Conservation (phyloP, 1,140 invertebrate species). For the Euwallacea similis region DNA sequence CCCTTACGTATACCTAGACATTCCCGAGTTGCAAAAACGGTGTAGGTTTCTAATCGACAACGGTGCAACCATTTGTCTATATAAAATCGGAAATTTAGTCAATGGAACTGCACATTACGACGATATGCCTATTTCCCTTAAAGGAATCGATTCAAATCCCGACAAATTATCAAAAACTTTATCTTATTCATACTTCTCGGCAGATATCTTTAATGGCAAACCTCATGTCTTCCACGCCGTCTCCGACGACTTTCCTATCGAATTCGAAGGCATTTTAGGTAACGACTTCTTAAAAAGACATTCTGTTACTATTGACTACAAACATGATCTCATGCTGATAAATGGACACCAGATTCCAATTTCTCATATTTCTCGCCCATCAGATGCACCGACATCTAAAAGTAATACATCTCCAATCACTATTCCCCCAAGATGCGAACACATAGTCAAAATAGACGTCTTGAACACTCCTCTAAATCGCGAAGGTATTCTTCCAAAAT, state of each 20-base stretch:
- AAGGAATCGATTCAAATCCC: slow-evolving; percentile 11
- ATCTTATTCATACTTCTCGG: slow-evolving; percentile 1
- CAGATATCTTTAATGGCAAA: neutral
- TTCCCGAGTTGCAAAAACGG: slow-evolving; percentile 1
- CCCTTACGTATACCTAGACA: neutral
- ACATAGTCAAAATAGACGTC: slow-evolving; percentile 10
- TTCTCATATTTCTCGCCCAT: neutral
- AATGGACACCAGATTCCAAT: neutral
- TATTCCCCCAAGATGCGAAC: slow-evolving; percentile 10
- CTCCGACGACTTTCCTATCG: slow-evolving; percentile 12
- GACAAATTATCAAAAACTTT: neutral
- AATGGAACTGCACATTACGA: neutral
- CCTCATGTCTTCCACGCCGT: slow-evolving; percentile 12
- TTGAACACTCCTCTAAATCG: slow-evolving; percentile 1
- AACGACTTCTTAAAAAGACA: slow-evolving; percentile 7
- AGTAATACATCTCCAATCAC: neutral
- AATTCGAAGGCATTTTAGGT: slow-evolving; percentile 8
- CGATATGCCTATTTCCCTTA: neutral
- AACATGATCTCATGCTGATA: neutral
- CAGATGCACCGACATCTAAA: neutral
- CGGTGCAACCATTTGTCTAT: slow-evolving; percentile 5
- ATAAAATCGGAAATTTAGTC: slow-evolving; percentile 8
- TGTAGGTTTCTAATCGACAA: slow-evolving; percentile 2
- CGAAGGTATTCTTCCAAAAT: neutral
- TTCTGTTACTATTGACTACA: slow-evolving; percentile 1